A percentile compares a stretch with the other conserved stretches of the same genome.
phyloP scores from a whole-genome alignment of 2,888 invertebrate genomes.

The Pheosia gnoma region DNA sequence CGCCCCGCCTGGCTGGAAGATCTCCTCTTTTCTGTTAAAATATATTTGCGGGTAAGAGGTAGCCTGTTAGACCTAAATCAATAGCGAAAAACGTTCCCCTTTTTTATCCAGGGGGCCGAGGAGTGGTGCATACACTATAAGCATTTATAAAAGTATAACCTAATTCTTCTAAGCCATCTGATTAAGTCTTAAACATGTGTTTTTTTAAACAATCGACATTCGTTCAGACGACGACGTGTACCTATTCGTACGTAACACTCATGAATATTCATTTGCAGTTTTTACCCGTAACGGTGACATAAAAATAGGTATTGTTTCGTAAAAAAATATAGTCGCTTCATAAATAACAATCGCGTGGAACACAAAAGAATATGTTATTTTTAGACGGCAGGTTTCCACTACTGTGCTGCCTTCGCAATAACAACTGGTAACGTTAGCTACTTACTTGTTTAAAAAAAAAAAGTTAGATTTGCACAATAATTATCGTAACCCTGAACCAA shows the following conservation, averaged over 20 bases:
- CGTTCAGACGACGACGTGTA: constrained; percentile 10
- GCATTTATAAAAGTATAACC: too few species aligned
- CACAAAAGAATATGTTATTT: constrained; percentile 74
- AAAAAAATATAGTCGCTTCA: constrained; percentile 72
- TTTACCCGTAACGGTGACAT: constrained; percentile 77
- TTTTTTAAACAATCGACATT: constrained; percentile 12
- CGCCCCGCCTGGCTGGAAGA: too few species aligned
- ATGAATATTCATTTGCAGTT: constrained; percentile 72
- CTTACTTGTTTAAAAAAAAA: not conserved
- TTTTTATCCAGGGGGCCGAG: too few species aligned
- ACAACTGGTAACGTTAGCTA: not conserved
- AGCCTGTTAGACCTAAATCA: too few species aligned
- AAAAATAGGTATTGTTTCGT: constrained; percentile 70
- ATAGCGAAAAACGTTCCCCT: too few species aligned
- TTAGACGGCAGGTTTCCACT: constrained; percentile 39
- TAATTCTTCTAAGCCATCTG: not conserved
- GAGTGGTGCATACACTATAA: too few species aligned
- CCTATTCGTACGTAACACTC: constrained; percentile 20
- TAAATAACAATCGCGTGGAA: constrained; percentile 61
- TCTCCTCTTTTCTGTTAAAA: too few species aligned
- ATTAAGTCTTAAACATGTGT: not conserved
- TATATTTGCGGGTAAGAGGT: too few species aligned
- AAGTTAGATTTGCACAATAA: not conserved
- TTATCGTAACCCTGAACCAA: too few species aligned
- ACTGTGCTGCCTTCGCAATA: constrained; percentile 1